Evolutionary conservation across 2,797 vertebrate species (phyloP), one percentile per base, ranked within the genome.

Genomic region (Amblyopsis hoosieri): DNA sequence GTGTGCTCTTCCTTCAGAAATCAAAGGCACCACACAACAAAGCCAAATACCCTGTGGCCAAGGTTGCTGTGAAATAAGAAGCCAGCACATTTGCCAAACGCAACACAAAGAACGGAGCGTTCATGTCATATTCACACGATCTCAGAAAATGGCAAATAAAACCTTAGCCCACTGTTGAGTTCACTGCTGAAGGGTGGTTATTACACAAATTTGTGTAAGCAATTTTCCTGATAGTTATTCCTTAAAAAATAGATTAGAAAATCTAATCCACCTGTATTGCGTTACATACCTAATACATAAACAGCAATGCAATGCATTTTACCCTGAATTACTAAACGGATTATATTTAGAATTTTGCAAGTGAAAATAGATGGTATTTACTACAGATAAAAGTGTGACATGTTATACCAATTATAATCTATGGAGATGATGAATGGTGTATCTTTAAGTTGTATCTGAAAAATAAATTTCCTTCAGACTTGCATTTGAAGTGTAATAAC

Each of bases 1-100:
- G 88, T 81, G 86, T 87, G 86, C 67, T 57, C 55, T 19, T 74
- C 80, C 85, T 87, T 86, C 87, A 13, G 12, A 42, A 56, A 89
- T 90, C 88, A 91, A 92, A 91, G 87, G 65, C 72, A 59, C 47
- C 61, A 80, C 75, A 87, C 84, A 88, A 91, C 81, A 90, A 90
- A 90, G 88, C 57, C 48, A 71, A 82, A 77, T 84, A 76, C 85
- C 88, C 84, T 1, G 54, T 86, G 83, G 84, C 86, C 71, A 70
- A 75, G 62, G 70, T 62, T 63, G 73, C 86, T 67, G 76, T 79
- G 82, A 90, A 83, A 91, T 75, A 65, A 75, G 82, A 87, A 73
- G 76, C 81, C 72, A 56, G 60, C 72, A 74, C 72, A 70, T 82
- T 78, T 76, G 79, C 85, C 79, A 87, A 79, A 86, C 64, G 79